Percentiles rank a stretch among this genome's conserved stretches.
Conservation (phyloP, 2,888 invertebrate genomes). For the Drosophila bunnanda region DNA sequence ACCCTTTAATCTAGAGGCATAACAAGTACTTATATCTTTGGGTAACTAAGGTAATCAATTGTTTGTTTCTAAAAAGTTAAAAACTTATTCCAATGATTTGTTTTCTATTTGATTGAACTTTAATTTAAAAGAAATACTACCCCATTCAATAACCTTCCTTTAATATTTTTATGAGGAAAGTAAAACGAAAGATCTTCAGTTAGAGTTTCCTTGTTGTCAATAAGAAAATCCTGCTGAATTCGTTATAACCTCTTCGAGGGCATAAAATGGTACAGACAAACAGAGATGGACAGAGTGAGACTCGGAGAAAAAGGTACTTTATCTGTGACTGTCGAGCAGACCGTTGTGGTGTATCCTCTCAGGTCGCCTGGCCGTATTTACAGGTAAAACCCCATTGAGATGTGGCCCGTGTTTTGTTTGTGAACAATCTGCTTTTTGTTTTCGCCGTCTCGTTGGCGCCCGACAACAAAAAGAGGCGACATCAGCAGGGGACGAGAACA, state of each 20-base stretch:
- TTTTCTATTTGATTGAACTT: no score
- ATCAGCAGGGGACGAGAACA: conserved; percentile 20
- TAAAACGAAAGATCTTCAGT: not conserved
- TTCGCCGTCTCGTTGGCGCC: conserved; percentile 73
- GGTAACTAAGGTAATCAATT: no score
- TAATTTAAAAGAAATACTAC: no score
- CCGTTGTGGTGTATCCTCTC: conserved; percentile 22
- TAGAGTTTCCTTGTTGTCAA: not conserved
- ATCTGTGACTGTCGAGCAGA: conserved; percentile 47
- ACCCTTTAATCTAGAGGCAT: not conserved
- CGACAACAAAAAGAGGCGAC: conserved; percentile 30
- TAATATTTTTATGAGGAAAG: not conserved
- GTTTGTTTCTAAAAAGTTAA: no score
- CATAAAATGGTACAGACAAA: not conserved
- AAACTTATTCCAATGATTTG: no score
- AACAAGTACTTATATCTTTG: not conserved
- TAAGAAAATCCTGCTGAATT: not conserved
- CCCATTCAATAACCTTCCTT: not conserved
- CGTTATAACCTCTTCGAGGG: not conserved
- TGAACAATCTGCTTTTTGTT: conserved; percentile 79
- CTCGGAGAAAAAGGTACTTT: conserved; percentile 62
- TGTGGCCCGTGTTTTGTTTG: conserved; percentile 75
- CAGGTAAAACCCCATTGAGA: conserved; percentile 78
- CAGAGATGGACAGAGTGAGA: not conserved
- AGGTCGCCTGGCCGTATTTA: conserved; percentile 54